phyloP scores from a whole-genome alignment of 2,888 invertebrate species.

The Callimorpha dominula region DNA sequence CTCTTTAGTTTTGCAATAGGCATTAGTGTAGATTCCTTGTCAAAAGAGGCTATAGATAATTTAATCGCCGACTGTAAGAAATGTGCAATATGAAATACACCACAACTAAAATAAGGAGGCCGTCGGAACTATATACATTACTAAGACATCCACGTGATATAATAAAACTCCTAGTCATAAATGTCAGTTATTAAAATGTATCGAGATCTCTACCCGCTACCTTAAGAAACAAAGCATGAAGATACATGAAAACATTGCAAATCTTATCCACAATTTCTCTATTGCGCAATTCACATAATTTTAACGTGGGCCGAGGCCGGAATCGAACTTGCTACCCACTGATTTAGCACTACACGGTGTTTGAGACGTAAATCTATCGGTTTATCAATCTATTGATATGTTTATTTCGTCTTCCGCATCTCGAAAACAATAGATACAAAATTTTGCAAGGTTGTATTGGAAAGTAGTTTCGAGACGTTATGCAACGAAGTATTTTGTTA shows the following conservation, averaged over 20 bases:
- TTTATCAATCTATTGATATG: conserved; percentile 54
- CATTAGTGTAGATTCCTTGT: too few relatives aligned
- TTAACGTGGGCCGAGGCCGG: conserved; percentile 51
- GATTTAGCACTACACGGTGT: conserved; percentile 31
- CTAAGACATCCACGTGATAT: too few relatives aligned
- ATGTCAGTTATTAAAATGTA: neutral
- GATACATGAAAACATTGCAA: neutral
- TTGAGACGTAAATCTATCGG: conserved; percentile 49
- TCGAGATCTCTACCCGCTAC: neutral
- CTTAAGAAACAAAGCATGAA: neutral
- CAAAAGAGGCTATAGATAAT: too few relatives aligned
- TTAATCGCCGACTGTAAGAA: too few relatives aligned
- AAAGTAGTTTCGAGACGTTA: neutral
- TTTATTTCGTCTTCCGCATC: conserved; percentile 55
- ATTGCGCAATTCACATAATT: conserved; percentile 39
- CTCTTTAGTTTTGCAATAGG: too few relatives aligned
- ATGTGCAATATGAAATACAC: too few relatives aligned
- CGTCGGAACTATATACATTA: too few relatives aligned
- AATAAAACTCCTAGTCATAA: too few relatives aligned
- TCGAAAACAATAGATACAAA: conserved; percentile 44
- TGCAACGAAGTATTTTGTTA: neutral
- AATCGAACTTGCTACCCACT: conserved; percentile 51
- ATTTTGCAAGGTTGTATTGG: conserved; percentile 30
- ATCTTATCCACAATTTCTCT: conserved; percentile 30
- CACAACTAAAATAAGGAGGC: too few relatives aligned